These are phyloP conservation scores for Drosophila melanogaster DNA, from an alignment of 1,140 invertebrate species.

Conservation along the genomic window Release_6_plus_ISO1_MT NT_033779.5:2866501-2867000, in stretches of 20 bases:
- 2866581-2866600: constrained; percentile 83
- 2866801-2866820: constrained; percentile 89
- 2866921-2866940: constrained; percentile 97
- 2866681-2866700: constrained; percentile 93
- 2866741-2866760: constrained; percentile 86
- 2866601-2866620: constrained; percentile 75
- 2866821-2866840: constrained; percentile 95
- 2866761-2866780: neutral
- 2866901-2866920: constrained; percentile 97
- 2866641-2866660: constrained; percentile 95
- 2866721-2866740: constrained; percentile 96
- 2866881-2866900: constrained; percentile 98
- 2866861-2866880: constrained; percentile 96
- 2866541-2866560: constrained; percentile 97
- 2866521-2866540: constrained; percentile 97
- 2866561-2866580: constrained; percentile 91
- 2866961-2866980: constrained; percentile 84
- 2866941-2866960: constrained; percentile 90
- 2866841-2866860: constrained; percentile 94
- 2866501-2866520: constrained; percentile 94
- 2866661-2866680: constrained; percentile 93
- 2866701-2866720: constrained; percentile 96
- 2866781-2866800: constrained; percentile 10
- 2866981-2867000: constrained; percentile 75
- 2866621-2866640: constrained; percentile 92